Evolutionary conservation across 2,113 vertebrate species (phyloP).

Genomic region (Mus musculus): GRCm39 chr11:121317501-121318000

Average conservation of each 20-base stretch:
- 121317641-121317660: not conserved
- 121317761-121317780: not conserved
- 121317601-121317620: not conserved
- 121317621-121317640: not conserved
- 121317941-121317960: not conserved
- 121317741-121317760: not conserved
- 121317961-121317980: not conserved
- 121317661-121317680: not conserved
- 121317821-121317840: not conserved
- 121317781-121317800: not conserved
- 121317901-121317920: no score
- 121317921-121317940: not conserved
- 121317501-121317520: slow-evolving; percentile 96
- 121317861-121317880: not conserved
- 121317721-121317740: not conserved
- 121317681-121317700: not conserved
- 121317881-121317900: not conserved
- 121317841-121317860: accelerated
- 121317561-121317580: not conserved
- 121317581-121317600: not conserved
- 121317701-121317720: not conserved
- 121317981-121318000: not conserved
- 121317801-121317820: not conserved
- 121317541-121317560: accelerated
- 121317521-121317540: slow-evolving; percentile 92